Evolutionary conservation across 2,113 vertebrate genomes (phyloP), one percentile per base, ranked within the genome.

Genomic region (Hippocampus comes): DNA sequence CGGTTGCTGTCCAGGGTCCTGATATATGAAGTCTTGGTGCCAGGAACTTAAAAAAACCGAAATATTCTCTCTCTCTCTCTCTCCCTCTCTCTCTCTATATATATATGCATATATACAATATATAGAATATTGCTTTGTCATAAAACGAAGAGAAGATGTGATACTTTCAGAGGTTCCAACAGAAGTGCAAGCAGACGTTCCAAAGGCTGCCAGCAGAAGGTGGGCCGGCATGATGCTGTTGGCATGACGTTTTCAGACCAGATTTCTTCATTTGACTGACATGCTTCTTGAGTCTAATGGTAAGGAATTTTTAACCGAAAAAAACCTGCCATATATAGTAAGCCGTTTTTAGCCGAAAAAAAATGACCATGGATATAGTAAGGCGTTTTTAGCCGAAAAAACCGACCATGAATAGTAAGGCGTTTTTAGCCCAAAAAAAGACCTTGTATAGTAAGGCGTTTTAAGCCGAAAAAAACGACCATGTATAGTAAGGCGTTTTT

Each of bases 91-190:
- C 18, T 7, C 34, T 38, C 11, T 34, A 63, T 18, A 41, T 7
- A 9, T 6, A 64, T 64, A 43, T 64, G 38, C 21, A 10, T 23
- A n/a, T 7, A 18, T 27, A 27, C 2, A 18, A 49, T 17, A 49
- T 18, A 6, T 9, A n/a, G 9, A 9, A n/a, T 63, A 17, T 63
- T 61, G 12, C 25, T n/a, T 2, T 63, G 23, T 51, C 20, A 61
- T 70, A 23, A 43, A 71, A 71, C 77, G 91, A 91, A 90, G 70
- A 79, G 95, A 98, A 78, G 92, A 95, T 43, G 1, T n/a, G n/a
- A n/a, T n/a, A n/a, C n/a, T 99, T 75, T 95, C 96, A 41, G 95
- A 98, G 9, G 94, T 95, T 67, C 94, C 96, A 1, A 75, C 89
- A 0, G 95, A 97, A 78, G 92, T 93, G 0, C 84, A 95, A 46